Evolutionary conservation across 2,888 invertebrate genomes (phyloP).

Genomic region (Nymphalis polychloros): DNA sequence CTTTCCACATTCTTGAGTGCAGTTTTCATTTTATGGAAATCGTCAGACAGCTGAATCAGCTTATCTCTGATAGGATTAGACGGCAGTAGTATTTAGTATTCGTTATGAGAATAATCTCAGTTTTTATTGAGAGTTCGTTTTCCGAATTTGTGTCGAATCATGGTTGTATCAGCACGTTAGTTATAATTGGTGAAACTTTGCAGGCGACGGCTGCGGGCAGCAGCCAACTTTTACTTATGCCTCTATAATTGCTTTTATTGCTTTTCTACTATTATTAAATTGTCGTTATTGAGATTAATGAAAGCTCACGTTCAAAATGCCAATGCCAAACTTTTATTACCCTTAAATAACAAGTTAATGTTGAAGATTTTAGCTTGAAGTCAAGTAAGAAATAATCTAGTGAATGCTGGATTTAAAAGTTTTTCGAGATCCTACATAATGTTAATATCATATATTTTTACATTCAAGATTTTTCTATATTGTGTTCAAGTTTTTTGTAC

Average conservation of each 20-base stretch:
- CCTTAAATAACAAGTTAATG: constrained; percentile 15
- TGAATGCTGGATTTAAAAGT: too few species aligned
- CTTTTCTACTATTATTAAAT: constrained; percentile 58
- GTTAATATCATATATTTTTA: too few species aligned
- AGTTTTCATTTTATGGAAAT: constrained; percentile 7
- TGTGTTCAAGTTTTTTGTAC: too few species aligned
- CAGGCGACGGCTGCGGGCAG: constrained; percentile 62
- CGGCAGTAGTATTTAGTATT: too few species aligned
- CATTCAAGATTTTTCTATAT: too few species aligned
- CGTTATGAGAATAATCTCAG: not conserved
- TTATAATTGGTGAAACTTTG: constrained; percentile 70
- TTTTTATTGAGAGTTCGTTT: not conserved
- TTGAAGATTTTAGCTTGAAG: constrained; percentile 5
- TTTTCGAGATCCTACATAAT: too few species aligned
- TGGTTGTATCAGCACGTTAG: constrained; percentile 60
- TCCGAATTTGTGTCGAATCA: constrained; percentile 25
- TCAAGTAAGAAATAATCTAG: not conserved
- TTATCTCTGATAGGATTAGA: not conserved
- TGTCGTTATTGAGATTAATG: constrained; percentile 47
- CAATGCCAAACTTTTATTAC: constrained; percentile 23
- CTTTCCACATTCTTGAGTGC: constrained; percentile 7
- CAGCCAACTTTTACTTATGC: constrained; percentile 73
- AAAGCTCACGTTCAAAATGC: constrained; percentile 27
- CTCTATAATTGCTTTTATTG: constrained; percentile 72
- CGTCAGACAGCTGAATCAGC: not conserved